These are phyloP conservation scores for Cetonia aurata DNA, from an alignment of 2,888 invertebrate genomes.

Conservation along the genomic window DNA sequence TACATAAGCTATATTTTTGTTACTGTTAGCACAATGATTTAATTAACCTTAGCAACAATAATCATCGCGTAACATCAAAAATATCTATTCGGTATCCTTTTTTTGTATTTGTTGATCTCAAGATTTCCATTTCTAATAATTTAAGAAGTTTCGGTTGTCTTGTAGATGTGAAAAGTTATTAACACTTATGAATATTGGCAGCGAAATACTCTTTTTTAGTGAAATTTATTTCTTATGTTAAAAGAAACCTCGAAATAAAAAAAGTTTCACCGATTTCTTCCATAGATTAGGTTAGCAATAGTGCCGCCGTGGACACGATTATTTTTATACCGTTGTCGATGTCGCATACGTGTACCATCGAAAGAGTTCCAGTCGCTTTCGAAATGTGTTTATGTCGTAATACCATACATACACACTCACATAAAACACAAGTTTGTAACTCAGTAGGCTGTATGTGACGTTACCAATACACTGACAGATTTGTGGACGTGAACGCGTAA, in stretches of 20 bases:
- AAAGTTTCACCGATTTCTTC: constrained; percentile 37
- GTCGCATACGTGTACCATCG: constrained; percentile 34
- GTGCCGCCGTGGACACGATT: constrained; percentile 15
- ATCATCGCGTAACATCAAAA: too few species aligned
- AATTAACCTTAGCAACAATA: too few species aligned
- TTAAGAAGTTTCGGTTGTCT: too few species aligned
- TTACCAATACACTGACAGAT: constrained; percentile 49
- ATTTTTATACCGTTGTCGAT: constrained; percentile 38
- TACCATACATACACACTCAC: constrained; percentile 34
- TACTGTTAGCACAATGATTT: too few species aligned
- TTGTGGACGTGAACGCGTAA: constrained; percentile 44
- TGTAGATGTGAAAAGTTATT: too few species aligned
- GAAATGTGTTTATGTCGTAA: constrained; percentile 40
- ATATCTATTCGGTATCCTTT: too few species aligned
- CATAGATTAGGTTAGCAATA: constrained; percentile 20
- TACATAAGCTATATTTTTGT: too few species aligned
- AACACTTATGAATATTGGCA: too few species aligned
- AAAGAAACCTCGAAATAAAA: constrained; percentile 14
- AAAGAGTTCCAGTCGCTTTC: constrained; percentile 39
- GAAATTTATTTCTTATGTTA: constrained; percentile 18
- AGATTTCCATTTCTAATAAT: too few species aligned
- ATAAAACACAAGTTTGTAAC: constrained; percentile 44
- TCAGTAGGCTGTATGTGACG: constrained; percentile 49
- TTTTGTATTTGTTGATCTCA: too few species aligned
- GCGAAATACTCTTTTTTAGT: not conserved